Evolutionary conservation across 2,113 vertebrate genomes (phyloP).

Genomic region (Balaenoptera acutorostrata): DNA sequence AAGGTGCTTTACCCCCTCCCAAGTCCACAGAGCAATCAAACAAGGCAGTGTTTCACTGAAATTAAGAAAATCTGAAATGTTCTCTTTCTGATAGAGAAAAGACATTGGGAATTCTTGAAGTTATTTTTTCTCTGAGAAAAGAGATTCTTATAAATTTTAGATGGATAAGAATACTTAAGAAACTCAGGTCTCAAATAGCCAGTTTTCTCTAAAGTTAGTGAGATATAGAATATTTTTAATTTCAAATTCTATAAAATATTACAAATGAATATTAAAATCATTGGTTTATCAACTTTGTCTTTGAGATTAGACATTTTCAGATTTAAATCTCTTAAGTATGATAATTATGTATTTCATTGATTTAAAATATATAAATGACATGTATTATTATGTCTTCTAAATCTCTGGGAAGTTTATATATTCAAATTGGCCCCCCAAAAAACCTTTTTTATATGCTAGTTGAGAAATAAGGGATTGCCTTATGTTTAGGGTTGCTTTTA

Average conservation of each 20-base stretch:
- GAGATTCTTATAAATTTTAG: neutral
- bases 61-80: neutral
- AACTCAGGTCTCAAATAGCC: neutral
- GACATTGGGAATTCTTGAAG: neutral
- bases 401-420: neutral
- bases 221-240: neutral
- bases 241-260: neutral
- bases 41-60: neutral
- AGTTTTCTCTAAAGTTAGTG: neutral
- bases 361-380: neutral
- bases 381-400: neutral
- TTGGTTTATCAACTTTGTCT: neutral
- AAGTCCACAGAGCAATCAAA: neutral
- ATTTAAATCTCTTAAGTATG: neutral
- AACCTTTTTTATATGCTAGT: neutral
- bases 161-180: neutral
- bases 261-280: neutral
- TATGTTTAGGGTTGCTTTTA: neutral
- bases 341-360: neutral
- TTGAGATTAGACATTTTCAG: neutral
- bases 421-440: neutral
- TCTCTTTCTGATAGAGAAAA: neutral
- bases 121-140: conserved; percentile 1
- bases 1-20: neutral
- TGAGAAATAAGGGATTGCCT: neutral